Percentiles rank a stretch among this genome's conserved stretches.
Conservation (phyloP, 2,888 invertebrate species). For the Epinotia ramella region DNA sequence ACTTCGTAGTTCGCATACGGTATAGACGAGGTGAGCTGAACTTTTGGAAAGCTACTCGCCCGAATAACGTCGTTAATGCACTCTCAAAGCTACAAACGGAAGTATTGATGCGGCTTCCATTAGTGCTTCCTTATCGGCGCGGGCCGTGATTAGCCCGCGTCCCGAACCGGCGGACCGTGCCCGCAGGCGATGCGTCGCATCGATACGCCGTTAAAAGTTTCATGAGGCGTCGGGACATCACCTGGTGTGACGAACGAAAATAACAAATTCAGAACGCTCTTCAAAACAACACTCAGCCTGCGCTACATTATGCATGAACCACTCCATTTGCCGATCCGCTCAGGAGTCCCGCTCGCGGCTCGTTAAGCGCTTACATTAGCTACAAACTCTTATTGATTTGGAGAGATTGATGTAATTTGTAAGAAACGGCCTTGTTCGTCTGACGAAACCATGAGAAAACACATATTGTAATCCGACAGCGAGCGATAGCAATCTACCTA, state of each 20-base stretch:
- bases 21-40: background rate
- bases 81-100: constrained; percentile 34
- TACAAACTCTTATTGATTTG: constrained; percentile 84
- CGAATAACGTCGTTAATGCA: constrained; percentile 31
- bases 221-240: constrained; percentile 79
- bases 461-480: constrained; percentile 8
- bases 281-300: constrained; percentile 83
- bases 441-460: constrained; percentile 22
- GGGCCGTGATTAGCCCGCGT: background rate
- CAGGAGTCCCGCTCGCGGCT: constrained; percentile 82
- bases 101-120: constrained; percentile 35
- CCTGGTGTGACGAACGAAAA: constrained; percentile 83
- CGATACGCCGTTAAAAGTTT: constrained; percentile 80
- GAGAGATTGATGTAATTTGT: constrained; percentile 78
- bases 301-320: constrained; percentile 85
- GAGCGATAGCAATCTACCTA: background rate
- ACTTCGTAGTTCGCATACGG: background rate
- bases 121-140: constrained; percentile 33
- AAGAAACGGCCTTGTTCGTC: constrained; percentile 53
- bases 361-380: constrained; percentile 85
- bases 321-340: constrained; percentile 85
- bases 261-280: constrained; percentile 84
- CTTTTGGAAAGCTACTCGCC: constrained; percentile 1
- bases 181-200: constrained; percentile 52
- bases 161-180: constrained; percentile 4